Percentiles rank a stretch among this genome's conserved stretches.
Evolutionary conservation across 2,113 vertebrate genomes (phyloP).

Genomic region (Carassius gibelio): DNA sequence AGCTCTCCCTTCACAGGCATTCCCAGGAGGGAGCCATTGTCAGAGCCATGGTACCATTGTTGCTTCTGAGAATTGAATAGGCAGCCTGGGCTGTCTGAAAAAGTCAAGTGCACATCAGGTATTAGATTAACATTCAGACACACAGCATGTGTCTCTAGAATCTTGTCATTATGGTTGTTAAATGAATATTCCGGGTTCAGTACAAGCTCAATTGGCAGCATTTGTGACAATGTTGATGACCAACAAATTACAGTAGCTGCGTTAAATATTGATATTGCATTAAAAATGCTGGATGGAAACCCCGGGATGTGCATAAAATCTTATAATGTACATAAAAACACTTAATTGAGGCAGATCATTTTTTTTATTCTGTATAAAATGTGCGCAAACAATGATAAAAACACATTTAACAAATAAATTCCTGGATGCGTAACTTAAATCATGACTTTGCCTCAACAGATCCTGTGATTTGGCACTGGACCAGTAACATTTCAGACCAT

Average conservation of each 20-base stretch:
- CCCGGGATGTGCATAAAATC: too few relatives aligned
- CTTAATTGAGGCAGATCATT: background rate
- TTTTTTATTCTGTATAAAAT: background rate
- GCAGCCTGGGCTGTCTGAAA: slow-evolving; percentile 76
- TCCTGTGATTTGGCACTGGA: background rate
- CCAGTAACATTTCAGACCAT: background rate
- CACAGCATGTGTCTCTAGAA: background rate
- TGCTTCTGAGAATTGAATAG: slow-evolving; percentile 79
- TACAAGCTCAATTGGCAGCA: background rate
- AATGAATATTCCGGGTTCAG: background rate
- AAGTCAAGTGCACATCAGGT: background rate
- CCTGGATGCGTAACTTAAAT: background rate
- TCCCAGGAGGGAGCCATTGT: slow-evolving; percentile 77
- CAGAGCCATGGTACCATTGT: slow-evolving; percentile 77
- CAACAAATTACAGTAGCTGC: background rate
- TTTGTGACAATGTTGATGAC: background rate
- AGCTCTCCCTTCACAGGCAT: slow-evolving; percentile 77
- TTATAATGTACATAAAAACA: background rate
- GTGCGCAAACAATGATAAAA: background rate
- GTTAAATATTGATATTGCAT: background rate
- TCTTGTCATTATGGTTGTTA: background rate
- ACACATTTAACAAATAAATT: background rate
- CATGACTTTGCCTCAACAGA: background rate
- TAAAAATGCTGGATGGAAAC: background rate
- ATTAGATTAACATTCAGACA: background rate